Conservation (phyloP, 2,888 invertebrate genomes). For the Drosophila sordidapex region DNA sequence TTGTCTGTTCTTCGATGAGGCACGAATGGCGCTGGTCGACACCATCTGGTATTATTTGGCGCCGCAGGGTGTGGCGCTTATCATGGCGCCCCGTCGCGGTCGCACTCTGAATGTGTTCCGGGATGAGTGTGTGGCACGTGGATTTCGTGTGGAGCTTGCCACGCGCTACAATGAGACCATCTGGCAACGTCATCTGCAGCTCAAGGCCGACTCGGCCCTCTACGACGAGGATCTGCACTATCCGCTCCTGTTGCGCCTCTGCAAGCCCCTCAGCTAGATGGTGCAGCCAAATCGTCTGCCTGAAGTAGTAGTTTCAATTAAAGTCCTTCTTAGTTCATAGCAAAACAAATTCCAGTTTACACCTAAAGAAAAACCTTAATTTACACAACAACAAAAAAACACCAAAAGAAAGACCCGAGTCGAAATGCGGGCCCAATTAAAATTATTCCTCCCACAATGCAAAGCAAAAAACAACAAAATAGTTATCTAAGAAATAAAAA, state of each 20-base stretch:
- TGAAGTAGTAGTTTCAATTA: constrained; percentile 48
- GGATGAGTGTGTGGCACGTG: constrained; percentile 86
- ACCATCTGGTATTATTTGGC: constrained; percentile 88
- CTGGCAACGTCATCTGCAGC: constrained; percentile 88
- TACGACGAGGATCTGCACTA: constrained; percentile 90
- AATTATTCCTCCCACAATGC: constrained; percentile 61
- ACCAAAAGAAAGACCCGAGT: constrained; percentile 11
- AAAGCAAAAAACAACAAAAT: background rate
- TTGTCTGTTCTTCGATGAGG: constrained; percentile 92
- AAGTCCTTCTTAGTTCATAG: constrained; percentile 70
- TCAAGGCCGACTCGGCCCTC: constrained; percentile 86
- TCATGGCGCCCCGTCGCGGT: constrained; percentile 92
- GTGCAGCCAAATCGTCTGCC: constrained; percentile 4
- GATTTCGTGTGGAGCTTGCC: constrained; percentile 87
- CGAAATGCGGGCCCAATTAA: constrained; percentile 18
- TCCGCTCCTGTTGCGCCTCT: constrained; percentile 88
- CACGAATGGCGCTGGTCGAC: constrained; percentile 88
- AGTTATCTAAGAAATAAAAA: constrained; percentile 4
- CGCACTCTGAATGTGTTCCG: constrained; percentile 90
- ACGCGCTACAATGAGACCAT: constrained; percentile 88
- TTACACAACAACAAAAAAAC: constrained; percentile 1
- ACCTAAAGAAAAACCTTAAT: constrained; percentile 59
- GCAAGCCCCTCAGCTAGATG: constrained; percentile 73
- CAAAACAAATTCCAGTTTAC: constrained; percentile 78
- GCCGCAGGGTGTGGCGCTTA: constrained; percentile 88